Conservation (phyloP, 2,888 invertebrate genomes). For the Chymomyza caudatula region DNA sequence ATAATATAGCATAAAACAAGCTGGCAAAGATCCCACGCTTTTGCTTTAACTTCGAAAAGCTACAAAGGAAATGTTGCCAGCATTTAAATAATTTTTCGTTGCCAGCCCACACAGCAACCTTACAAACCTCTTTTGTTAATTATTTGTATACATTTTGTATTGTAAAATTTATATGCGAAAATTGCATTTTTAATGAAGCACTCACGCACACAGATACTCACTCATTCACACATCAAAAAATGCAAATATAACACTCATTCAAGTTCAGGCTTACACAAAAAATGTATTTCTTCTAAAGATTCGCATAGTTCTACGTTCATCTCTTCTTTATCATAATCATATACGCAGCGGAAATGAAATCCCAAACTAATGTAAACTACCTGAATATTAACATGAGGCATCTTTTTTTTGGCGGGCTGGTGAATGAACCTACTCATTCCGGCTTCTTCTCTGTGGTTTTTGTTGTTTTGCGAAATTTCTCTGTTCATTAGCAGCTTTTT, state of each 20-base stretch:
- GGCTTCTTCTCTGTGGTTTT: conserved; percentile 8
- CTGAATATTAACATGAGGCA: conserved; percentile 25
- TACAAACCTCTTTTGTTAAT: conserved; percentile 21
- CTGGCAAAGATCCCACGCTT: conserved; percentile 60
- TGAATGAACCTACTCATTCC: conserved; percentile 52
- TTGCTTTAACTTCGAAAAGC: conserved; percentile 14
- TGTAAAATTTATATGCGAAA: conserved; percentile 65
- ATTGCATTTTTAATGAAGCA: conserved; percentile 57
- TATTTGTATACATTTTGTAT: conserved; percentile 60
- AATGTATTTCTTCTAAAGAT: conserved; percentile 28
- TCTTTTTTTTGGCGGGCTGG: conserved; percentile 18
- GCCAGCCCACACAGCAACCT: conserved; percentile 50
- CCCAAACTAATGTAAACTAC: conserved; percentile 35
- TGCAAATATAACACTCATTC: conserved; percentile 30
- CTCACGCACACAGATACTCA: conserved; percentile 4
- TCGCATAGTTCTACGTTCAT: background rate
- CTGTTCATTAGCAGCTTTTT: conserved; percentile 58
- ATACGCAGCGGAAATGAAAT: conserved; percentile 54
- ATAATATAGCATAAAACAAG: conserved; percentile 19
- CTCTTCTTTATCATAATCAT: conserved; percentile 52
- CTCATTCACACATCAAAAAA: background rate
- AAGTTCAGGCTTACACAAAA: conserved; percentile 27
- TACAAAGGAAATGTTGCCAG: conserved; percentile 46
- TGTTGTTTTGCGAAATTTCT: conserved; percentile 6
- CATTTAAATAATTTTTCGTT: conserved; percentile 62